Base-by-base conservation (phyloP, 1,140 invertebrate genomes). In the Drosophila albomicans region DNA sequence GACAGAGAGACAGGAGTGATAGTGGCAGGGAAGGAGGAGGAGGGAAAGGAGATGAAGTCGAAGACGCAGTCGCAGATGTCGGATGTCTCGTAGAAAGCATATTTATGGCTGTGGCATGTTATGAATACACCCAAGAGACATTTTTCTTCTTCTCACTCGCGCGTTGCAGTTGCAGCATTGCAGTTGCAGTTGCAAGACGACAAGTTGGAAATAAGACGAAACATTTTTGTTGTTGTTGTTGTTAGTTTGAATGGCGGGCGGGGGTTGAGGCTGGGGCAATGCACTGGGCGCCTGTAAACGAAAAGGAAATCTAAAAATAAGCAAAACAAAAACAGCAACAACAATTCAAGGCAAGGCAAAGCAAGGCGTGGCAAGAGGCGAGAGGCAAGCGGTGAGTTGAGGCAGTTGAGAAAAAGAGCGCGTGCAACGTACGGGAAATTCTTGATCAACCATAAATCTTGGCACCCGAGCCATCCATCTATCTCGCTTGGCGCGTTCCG, bases 401-500 rank as follows among this genome's bases (percentile, higher is more conserved):
- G 41, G 72, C 80, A 69, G 59, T 51, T 51, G 66, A 76, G 52
- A 78, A 80, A 81, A 81, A 86, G 48, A 82, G 77, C 75, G 79
- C 72, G 70, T 75, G 65, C 68, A 65, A 38, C 75, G 82, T 73
- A 88, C 74, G 88, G 84, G 57, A 89, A 91, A 91, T 91, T 91
- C 89, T 89, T 86, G 89, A 91, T 91, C 89, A 87, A 91, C 72
- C 79, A 91, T 91, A 91, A 91, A 91, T 91, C 89, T 91, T 91
- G 88, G 89, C 89, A 85, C 79, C 89, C 78, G 75, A 81, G 84
- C 77, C 81, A 91, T 91, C 89, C 85, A 91, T 91, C 89, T 91
- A 89, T 89, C 85, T 85, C 86, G 85, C 81, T 79, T 85, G 84
- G 80, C 84, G 84, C 77, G 84, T 81, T 88, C 67, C 84, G 77